A percentile compares a stretch with the other conserved stretches of the same genome.
phyloP scores from a whole-genome alignment of 2,888 invertebrate species.

The Ectobius pallidus region DNA sequence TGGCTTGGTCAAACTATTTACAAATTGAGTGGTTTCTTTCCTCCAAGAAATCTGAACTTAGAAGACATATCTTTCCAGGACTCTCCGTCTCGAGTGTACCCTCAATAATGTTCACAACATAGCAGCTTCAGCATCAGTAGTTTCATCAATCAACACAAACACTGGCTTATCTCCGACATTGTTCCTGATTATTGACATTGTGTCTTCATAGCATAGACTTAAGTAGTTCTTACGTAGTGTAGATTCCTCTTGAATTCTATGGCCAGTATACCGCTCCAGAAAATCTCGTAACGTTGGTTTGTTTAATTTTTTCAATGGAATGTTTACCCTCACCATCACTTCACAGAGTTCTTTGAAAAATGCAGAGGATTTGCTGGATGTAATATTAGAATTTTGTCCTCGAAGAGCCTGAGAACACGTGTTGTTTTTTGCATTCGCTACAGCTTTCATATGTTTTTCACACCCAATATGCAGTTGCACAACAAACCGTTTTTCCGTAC shows the following conservation, averaged over 20 bases:
- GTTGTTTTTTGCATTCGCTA: neutral
- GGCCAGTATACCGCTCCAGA: neutral
- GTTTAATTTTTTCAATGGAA: neutral
- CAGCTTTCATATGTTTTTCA: neutral
- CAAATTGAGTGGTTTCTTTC: neutral
- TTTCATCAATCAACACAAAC: too few species aligned
- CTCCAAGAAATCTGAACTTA: neutral
- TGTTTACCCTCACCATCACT: neutral
- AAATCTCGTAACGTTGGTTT: neutral
- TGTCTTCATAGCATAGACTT: neutral
- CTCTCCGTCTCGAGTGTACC: neutral
- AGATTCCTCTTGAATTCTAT: neutral
- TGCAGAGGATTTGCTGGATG: neutral
- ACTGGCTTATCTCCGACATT: conserved; percentile 1
- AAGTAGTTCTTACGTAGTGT: neutral
- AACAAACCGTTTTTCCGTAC: neutral
- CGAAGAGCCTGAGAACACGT: neutral
- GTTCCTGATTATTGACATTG: neutral
- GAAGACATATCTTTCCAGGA: neutral
- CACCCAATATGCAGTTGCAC: neutral
- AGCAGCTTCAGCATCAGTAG: neutral
- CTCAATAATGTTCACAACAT: neutral
- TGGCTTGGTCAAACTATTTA: neutral
- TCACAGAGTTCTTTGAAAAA: neutral
- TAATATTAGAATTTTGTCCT: neutral